phyloP scores from a whole-genome alignment of 2,888 invertebrate species.

The Toxonevra muliebris region DNA sequence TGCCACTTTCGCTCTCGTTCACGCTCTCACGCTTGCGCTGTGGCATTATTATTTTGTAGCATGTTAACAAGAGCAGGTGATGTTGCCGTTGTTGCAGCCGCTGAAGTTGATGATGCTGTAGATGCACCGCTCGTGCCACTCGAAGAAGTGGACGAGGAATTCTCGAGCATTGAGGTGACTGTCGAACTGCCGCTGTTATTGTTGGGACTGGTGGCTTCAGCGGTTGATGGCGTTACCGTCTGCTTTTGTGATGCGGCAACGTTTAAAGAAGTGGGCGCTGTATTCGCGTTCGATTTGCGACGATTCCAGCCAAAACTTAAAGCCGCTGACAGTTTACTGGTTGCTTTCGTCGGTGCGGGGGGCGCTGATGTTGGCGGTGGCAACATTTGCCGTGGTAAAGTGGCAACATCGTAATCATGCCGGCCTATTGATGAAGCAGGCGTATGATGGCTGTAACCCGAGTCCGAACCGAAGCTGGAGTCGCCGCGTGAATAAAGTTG shows the following conservation, averaged over 20 bases:
- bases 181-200: constrained; percentile 56
- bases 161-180: constrained; percentile 52
- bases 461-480: constrained; percentile 85
- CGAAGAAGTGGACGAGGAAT: constrained; percentile 38
- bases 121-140: constrained; percentile 8
- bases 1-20: neutral
- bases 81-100: constrained; percentile 40
- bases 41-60: constrained; percentile 41
- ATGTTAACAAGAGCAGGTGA: constrained; percentile 23
- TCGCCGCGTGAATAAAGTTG: constrained; percentile 73
- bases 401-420: constrained; percentile 55
- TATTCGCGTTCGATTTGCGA: constrained; percentile 40
- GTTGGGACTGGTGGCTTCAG: constrained; percentile 55
- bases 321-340: constrained; percentile 56
- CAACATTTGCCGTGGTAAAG: constrained; percentile 31
- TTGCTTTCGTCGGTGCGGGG: constrained; percentile 41
- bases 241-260: constrained; percentile 15
- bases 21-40: constrained; percentile 38
- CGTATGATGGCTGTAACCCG: constrained; percentile 80
- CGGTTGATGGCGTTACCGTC: constrained; percentile 31
- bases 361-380: constrained; percentile 42
- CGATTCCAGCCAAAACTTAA: constrained; percentile 59
- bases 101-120: constrained; percentile 36
- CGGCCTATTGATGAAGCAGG: constrained; percentile 61
- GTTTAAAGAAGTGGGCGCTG: constrained; percentile 29